A percentile compares a stretch with the other conserved stretches of the same genome.
Evolutionary conservation across 30 jellyfish, hydroid and myxozoan species (phyloP).

Genomic region (Cassiopea xamachana): DNA sequence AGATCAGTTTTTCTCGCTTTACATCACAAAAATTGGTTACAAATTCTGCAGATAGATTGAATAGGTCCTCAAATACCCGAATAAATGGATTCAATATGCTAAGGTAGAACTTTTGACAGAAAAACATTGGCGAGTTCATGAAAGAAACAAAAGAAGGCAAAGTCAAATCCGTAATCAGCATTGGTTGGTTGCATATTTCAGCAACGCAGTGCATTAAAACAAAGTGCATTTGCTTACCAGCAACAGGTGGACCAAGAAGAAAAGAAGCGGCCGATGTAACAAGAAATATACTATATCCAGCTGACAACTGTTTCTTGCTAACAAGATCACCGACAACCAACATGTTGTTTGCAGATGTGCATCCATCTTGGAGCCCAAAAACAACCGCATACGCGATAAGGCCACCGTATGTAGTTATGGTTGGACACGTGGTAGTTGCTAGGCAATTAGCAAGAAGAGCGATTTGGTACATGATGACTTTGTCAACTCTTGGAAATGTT

Average conservation of each 20-base stretch:
- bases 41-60: no score
- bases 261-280: slow-evolving; percentile 83
- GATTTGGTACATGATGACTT: slow-evolving; percentile 73
- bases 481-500: slow-evolving; percentile 68
- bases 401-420: slow-evolving; percentile 60
- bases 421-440: slow-evolving; percentile 88
- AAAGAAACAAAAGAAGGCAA: no score
- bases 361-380: slow-evolving; percentile 89
- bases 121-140: no score
- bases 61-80: no score
- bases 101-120: no score
- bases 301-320: slow-evolving; percentile 70
- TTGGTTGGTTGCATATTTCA: not conserved
- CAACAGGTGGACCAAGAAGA: slow-evolving; percentile 93
- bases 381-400: slow-evolving; percentile 78
- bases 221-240: slow-evolving; percentile 84
- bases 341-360: slow-evolving; percentile 78
- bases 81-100: no score
- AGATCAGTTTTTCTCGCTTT: no score
- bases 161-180: no score
- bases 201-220: slow-evolving; percentile 70
- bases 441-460: slow-evolving; percentile 83
- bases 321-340: slow-evolving; percentile 89
- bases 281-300: slow-evolving; percentile 76
- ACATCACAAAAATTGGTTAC: no score